These are phyloP conservation scores for Premnoplex brunnescens DNA, from an alignment of 2,797 vertebrate species.

Conservation along the genomic window DNA sequence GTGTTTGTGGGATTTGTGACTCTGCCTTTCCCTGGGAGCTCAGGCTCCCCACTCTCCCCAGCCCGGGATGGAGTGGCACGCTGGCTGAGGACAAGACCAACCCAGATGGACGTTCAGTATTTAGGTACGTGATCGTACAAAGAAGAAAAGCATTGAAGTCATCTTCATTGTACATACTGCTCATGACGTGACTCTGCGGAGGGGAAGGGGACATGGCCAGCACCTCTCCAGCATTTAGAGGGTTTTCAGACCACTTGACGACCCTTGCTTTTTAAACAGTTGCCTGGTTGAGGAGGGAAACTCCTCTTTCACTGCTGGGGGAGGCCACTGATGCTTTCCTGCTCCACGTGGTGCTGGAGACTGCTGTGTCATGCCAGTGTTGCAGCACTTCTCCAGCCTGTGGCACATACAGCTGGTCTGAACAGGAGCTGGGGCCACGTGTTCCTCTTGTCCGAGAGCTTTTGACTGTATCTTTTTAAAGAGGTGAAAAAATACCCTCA, in stretches of 20 bases:
- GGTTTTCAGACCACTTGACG: not conserved
- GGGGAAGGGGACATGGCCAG: not conserved
- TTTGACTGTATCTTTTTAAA: conserved; percentile 59
- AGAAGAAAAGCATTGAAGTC: conserved; percentile 37
- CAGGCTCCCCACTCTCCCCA: not conserved
- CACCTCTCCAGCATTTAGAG: not conserved
- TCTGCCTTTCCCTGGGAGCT: not conserved
- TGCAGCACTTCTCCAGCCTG: not conserved
- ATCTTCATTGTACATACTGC: conserved; percentile 59
- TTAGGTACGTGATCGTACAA: conserved; percentile 54
- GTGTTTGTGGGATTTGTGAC: not conserved
- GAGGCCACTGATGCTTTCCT: not conserved
- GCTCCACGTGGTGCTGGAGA: not conserved
- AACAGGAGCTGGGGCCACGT: not conserved
- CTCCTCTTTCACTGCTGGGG: not conserved
- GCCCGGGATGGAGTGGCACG: rapidly evolving
- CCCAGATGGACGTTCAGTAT: not conserved
- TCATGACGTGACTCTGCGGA: not conserved
- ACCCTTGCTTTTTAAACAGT: not conserved
- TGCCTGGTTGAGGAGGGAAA: not conserved
- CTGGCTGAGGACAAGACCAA: not conserved
- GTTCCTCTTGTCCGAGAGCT: not conserved
- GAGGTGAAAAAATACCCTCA: conserved; percentile 28
- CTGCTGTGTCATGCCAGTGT: not conserved
- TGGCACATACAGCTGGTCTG: not conserved